Percentiles rank a stretch among this genome's conserved stretches.
Evolutionary conservation across 2,888 invertebrate genomes (phyloP).

Genomic region (Cloeon dipterum): DNA sequence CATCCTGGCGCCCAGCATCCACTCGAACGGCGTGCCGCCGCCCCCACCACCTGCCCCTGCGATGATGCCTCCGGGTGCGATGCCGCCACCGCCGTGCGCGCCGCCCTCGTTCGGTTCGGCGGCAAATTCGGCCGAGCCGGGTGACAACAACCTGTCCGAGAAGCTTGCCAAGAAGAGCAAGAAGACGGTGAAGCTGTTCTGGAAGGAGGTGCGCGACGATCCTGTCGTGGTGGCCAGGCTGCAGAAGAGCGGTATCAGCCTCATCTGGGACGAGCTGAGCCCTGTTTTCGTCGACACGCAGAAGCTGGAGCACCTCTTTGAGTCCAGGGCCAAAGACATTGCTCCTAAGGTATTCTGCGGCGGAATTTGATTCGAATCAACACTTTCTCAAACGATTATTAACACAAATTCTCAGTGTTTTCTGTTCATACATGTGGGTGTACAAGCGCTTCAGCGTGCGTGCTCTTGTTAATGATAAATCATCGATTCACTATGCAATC

Average conservation of each 20-base stretch:
- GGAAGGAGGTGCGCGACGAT: constrained; percentile 82
- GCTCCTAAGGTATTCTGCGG: constrained; percentile 61
- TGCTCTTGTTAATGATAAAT: no score
- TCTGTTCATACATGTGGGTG: background rate
- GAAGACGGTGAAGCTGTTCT: constrained; percentile 93
- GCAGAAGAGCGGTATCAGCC: constrained; percentile 17
- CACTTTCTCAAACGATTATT: no score
- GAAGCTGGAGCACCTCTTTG: constrained; percentile 89
- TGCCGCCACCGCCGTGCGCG: constrained; percentile 18
- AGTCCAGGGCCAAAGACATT: constrained; percentile 86
- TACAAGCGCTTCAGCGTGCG: background rate
- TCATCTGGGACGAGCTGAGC: constrained; percentile 81
- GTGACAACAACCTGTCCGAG: constrained; percentile 6
- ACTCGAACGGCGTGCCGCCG: constrained; percentile 47
- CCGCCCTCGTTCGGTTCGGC: constrained; percentile 22
- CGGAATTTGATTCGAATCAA: no score
- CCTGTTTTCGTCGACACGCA: constrained; percentile 71
- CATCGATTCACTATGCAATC: no score
- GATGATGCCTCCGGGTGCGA: constrained; percentile 25
- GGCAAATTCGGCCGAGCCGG: constrained; percentile 14
- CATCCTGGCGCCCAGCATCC: constrained; percentile 38
- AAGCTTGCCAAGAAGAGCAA: constrained; percentile 47
- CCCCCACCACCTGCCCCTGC: constrained; percentile 34
- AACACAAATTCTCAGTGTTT: no score
- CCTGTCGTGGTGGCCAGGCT: constrained; percentile 33